These are phyloP conservation scores for Actinopyga echinites DNA, from an alignment of 53 echinoderm and acorn worm species.

Conservation along the genomic window DNA sequence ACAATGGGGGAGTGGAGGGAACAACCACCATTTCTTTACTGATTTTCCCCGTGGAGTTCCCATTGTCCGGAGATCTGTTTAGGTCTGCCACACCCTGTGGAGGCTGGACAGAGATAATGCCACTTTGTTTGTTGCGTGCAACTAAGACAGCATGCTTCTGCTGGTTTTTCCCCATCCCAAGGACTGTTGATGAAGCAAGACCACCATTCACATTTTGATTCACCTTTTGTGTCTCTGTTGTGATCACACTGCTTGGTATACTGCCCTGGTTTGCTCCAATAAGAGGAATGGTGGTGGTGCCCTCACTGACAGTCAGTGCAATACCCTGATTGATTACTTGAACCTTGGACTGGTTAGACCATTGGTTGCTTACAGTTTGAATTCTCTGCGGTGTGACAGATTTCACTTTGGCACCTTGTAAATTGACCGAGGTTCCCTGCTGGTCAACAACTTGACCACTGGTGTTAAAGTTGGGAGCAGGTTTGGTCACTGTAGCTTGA, in stretches of 20 bases:
- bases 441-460: not conserved
- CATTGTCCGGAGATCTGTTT: not conserved
- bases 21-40: conserved; percentile 26
- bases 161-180: not conserved
- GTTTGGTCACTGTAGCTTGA: conserved; percentile 4
- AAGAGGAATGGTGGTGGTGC: not conserved
- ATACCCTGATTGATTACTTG: not conserved
- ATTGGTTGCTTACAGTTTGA: conserved; percentile 8
- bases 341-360: not conserved
- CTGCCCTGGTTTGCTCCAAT: not conserved
- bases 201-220: not conserved
- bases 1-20: conserved; percentile 11
- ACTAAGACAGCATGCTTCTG: conserved; percentile 9
- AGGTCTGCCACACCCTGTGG: not conserved
- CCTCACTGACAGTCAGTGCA: not conserved
- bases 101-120: conserved; percentile 10
- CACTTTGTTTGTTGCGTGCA: conserved; percentile 18
- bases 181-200: not conserved
- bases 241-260: not conserved
- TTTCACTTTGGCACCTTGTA: conserved; percentile 28
- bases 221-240: not conserved
- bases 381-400: not conserved
- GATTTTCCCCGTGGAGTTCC: not conserved
- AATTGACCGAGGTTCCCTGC: conserved; percentile 11
- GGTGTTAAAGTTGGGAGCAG: not conserved